Conservation (phyloP, 2,797 vertebrate species). For the Pseudotriccus pelzelni region DNA sequence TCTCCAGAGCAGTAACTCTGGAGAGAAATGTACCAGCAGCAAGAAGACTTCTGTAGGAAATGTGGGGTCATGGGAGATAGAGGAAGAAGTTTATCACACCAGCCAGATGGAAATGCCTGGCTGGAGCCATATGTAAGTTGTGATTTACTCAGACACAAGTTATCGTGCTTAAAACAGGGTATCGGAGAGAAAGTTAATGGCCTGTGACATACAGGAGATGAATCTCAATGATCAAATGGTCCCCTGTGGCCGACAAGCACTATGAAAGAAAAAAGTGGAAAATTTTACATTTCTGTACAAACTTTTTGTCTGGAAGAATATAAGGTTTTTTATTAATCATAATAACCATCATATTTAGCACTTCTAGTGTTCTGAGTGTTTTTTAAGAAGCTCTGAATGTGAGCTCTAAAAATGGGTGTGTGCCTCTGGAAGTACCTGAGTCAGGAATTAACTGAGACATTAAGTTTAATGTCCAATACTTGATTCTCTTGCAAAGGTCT, state of each 20-base stretch:
- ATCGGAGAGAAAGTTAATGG: constrained; percentile 13
- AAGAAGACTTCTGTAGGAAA: background rate
- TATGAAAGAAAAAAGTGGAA: constrained; percentile 1
- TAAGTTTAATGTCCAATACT: background rate
- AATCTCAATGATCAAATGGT: constrained; percentile 25
- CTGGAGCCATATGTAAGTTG: background rate
- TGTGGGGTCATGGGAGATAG: background rate
- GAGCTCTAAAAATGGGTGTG: background rate
- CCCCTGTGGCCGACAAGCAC: background rate
- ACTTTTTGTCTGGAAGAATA: background rate
- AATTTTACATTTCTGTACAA: background rate
- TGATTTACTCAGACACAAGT: constrained; percentile 11
- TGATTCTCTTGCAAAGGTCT: background rate
- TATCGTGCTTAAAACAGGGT: background rate
- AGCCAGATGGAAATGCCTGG: background rate
- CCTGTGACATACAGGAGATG: background rate
- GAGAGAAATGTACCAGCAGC: background rate
- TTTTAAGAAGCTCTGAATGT: background rate
- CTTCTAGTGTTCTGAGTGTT: background rate
- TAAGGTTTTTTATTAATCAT: background rate
- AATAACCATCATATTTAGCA: background rate
- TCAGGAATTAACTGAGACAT: background rate
- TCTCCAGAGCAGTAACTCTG: background rate
- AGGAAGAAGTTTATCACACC: background rate
- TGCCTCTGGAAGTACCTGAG: background rate